Percentiles rank a stretch among this genome's conserved stretches.
These are phyloP conservation scores for Hemaris fuciformis DNA, from an alignment of 2,888 invertebrate genomes.

Conservation along the genomic window DNA sequence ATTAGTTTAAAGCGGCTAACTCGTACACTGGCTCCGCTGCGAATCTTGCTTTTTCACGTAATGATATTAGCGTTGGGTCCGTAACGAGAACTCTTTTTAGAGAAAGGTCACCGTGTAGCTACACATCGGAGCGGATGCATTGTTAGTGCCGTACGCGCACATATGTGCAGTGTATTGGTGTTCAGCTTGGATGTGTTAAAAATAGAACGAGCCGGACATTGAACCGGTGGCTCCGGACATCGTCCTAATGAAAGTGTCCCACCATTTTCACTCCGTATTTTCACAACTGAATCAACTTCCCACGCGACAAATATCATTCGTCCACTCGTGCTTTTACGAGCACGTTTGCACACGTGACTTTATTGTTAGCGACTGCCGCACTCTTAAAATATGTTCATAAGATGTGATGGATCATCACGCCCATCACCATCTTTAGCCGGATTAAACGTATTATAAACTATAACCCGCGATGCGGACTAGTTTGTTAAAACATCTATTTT, in stretches of 20 bases:
- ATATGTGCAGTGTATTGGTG: conserved; percentile 47
- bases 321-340: conserved; percentile 20
- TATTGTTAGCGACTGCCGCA: background rate
- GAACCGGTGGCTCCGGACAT: conserved; percentile 72
- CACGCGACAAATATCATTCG: conserved; percentile 38
- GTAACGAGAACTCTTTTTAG: conserved; percentile 20
- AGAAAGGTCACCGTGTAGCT: conserved; percentile 41
- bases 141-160: conserved; percentile 42
- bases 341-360: conserved; percentile 25
- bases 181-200: conserved; percentile 60
- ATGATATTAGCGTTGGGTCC: conserved; percentile 25
- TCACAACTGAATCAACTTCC: conserved; percentile 64
- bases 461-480: conserved; percentile 14
- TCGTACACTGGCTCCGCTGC: conserved; percentile 23
- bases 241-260: conserved; percentile 73
- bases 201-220: conserved; percentile 76
- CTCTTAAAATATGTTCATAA: background rate
- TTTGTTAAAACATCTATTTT: conserved; percentile 11
- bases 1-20: conserved; percentile 41
- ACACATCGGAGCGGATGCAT: conserved; percentile 39
- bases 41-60: conserved; percentile 27
- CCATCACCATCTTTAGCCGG: background rate
- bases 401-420: background rate
- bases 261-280: conserved; percentile 51
- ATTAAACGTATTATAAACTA: conserved; percentile 1